These are phyloP conservation scores for Kryptopterus vitreolus DNA, from an alignment of 2,797 vertebrate genomes.

Conservation along the genomic window DNA sequence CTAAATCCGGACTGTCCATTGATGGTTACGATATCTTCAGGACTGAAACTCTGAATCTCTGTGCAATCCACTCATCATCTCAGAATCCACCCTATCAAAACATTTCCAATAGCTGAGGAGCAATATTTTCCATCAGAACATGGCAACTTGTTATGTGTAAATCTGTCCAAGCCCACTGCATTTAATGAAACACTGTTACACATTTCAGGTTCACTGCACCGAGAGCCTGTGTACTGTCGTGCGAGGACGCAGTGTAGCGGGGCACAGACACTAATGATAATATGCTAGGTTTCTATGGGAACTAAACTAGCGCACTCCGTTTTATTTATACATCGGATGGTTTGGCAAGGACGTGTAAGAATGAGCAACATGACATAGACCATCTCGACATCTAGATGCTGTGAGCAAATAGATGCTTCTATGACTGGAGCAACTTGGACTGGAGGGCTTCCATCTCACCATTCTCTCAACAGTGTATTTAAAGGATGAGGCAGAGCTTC, in stretches of 20 bases:
- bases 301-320: constrained; percentile 54
- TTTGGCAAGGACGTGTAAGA: too few relatives aligned
- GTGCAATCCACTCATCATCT: background rate
- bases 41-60: background rate
- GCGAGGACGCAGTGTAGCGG: background rate
- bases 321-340: background rate
- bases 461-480: constrained; percentile 32
- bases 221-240: constrained; percentile 43
- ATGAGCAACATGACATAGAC: constrained; percentile 5
- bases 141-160: too few relatives aligned
- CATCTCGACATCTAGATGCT: too few relatives aligned
- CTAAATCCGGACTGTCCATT: background rate
- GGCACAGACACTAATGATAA: background rate
- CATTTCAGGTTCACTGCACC: background rate
- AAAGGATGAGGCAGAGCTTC: constrained; percentile 45
- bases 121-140: too few relatives aligned
- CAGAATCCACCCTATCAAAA: background rate
- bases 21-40: background rate
- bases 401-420: too few relatives aligned
- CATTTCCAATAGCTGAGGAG: background rate
- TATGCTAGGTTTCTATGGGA: constrained; percentile 65
- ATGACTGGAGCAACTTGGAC: too few relatives aligned
- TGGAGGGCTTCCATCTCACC: constrained; percentile 17
- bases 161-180: background rate
- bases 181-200: background rate